These are phyloP conservation scores for Xestia sexstrigata DNA, from an alignment of 2,888 invertebrate species.

Conservation along the genomic window DNA sequence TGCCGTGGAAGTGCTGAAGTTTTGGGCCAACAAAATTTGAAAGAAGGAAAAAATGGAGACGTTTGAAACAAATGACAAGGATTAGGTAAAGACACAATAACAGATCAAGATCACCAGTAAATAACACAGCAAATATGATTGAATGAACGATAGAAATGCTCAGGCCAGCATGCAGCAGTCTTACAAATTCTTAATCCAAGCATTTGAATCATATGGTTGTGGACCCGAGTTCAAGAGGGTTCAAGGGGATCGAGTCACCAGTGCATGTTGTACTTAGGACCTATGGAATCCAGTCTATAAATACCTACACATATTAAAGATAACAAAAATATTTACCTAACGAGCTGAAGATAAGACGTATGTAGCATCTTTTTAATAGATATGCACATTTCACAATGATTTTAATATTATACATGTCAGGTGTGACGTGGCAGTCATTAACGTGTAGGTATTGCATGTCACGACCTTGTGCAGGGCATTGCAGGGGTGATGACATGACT, in stretches of 20 bases:
- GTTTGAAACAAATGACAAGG: background rate
- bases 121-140: background rate
- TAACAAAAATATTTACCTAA: conserved; percentile 46
- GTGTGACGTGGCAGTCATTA: conserved; percentile 27
- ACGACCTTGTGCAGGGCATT: conserved; percentile 13
- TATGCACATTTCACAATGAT: conserved; percentile 49
- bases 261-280: conserved; percentile 27
- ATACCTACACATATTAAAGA: conserved; percentile 26
- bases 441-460: conserved; percentile 16
- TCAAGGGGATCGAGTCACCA: conserved; percentile 43
- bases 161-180: background rate
- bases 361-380: conserved; percentile 37
- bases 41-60: background rate
- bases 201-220: conserved; percentile 48
- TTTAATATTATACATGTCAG: conserved; percentile 24
- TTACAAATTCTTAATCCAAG: conserved; percentile 35
- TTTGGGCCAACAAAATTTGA: background rate
- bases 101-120: too few species aligned
- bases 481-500: background rate
- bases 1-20: background rate
- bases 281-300: conserved; percentile 24
- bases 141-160: conserved; percentile 13
- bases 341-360: conserved; percentile 17
- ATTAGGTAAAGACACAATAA: background rate
- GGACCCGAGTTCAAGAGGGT: conserved; percentile 45